Conservation (phyloP, 2,113 vertebrate genomes). For the Hemicordylus capensis region DNA sequence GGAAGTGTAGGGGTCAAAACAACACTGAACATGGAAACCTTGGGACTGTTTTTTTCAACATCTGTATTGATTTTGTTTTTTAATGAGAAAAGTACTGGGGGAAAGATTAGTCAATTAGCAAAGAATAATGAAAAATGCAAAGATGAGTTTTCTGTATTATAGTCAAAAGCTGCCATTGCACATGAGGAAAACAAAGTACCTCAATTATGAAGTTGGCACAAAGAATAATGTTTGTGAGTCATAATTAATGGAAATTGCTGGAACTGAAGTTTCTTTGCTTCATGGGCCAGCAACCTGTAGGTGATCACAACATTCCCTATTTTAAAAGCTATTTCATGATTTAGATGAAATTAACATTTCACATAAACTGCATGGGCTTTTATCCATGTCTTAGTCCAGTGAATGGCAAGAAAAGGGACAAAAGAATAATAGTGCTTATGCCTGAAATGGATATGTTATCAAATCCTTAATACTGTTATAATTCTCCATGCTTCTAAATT, state of each 20-base stretch:
- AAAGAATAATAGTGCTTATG: not conserved
- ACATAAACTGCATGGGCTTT: not conserved
- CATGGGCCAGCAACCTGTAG: slow-evolving; percentile 54
- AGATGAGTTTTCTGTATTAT: slow-evolving; percentile 34
- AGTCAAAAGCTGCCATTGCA: slow-evolving; percentile 60
- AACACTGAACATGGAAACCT: not conserved
- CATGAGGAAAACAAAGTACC: slow-evolving; percentile 57
- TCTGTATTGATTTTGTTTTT: not conserved
- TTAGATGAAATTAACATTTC: slow-evolving; percentile 52
- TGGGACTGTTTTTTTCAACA: not conserved
- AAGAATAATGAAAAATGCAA: slow-evolving; percentile 54
- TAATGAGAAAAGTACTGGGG: slow-evolving; percentile 37
- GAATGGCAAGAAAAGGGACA: slow-evolving; percentile 39
- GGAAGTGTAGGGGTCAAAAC: not conserved
- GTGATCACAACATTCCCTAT: slow-evolving; percentile 41
- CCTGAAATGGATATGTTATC: slow-evolving; percentile 49
- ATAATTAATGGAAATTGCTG: slow-evolving; percentile 59
- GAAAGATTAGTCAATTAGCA: slow-evolving; percentile 59
- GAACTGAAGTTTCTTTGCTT: slow-evolving; percentile 54
- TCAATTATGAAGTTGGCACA: slow-evolving; percentile 65
- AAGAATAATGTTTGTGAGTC: slow-evolving; percentile 58
- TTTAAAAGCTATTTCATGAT: slow-evolving; percentile 47
- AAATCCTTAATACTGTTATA: slow-evolving; percentile 40
- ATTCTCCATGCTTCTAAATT: slow-evolving; percentile 45
- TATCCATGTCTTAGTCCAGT: slow-evolving; percentile 24